phyloP scores from a whole-genome alignment of 2,113 vertebrate genomes.

The Carassius carassius region DNA sequence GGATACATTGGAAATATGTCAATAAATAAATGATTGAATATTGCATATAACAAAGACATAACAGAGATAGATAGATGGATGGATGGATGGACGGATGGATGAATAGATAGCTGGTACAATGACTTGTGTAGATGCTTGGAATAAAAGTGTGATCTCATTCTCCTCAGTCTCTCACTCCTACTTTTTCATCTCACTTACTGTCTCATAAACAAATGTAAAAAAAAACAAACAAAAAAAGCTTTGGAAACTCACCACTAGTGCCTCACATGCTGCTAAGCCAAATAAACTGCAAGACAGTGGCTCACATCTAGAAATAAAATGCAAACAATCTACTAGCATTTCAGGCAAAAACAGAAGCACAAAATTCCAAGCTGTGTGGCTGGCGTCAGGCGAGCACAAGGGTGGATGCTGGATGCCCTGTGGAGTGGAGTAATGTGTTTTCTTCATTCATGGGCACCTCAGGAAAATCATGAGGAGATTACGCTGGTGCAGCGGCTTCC shows the following conservation, averaged over 20 bases:
- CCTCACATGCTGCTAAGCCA: background rate
- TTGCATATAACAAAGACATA: too few relatives aligned
- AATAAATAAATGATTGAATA: too few relatives aligned
- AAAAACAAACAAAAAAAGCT: background rate
- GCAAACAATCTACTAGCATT: background rate
- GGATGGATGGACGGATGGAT: too few relatives aligned
- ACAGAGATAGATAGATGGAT: too few relatives aligned
- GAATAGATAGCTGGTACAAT: too few relatives aligned
- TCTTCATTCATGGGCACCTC: conserved; percentile 42
- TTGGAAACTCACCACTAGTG: background rate
- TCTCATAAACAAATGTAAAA: conserved; percentile 5
- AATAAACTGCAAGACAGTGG: background rate
- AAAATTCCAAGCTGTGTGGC: conserved; percentile 21
- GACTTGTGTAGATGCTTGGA: background rate
- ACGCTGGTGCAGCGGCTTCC: conserved; percentile 22
- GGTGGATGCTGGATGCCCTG: conserved; percentile 42
- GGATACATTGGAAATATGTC: too few relatives aligned
- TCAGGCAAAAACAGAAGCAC: background rate
- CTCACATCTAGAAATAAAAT: conserved; percentile 16
- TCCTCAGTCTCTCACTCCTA: background rate
- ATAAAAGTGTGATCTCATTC: background rate
- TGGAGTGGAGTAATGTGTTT: conserved; percentile 46
- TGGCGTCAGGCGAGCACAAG: background rate
- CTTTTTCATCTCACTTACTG: conserved; percentile 3
- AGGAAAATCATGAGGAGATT: conserved; percentile 38